Evolutionary conservation across 2,888 invertebrate species (phyloP).

Genomic region (Liodrosophila aerea): DNA sequence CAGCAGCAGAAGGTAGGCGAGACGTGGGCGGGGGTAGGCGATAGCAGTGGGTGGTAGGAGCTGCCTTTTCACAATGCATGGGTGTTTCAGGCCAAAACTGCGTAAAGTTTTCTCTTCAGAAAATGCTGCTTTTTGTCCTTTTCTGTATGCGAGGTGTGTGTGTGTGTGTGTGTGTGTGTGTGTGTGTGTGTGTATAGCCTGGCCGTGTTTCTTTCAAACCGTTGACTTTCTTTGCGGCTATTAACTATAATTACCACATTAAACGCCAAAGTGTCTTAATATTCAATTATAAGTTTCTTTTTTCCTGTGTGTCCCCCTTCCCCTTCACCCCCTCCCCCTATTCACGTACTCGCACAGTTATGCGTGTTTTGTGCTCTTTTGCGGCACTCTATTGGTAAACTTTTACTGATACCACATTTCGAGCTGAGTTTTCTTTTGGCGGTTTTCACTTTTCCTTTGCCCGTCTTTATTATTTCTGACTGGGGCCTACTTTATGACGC

Average conservation of each 20-base stretch:
- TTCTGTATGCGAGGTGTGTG: conserved; percentile 8
- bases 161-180: too few species aligned
- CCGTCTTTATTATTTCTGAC: conserved; percentile 22
- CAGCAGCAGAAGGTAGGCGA: neutral
- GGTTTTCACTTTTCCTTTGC: neutral
- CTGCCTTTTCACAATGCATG: too few species aligned
- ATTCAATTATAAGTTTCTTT: conserved; percentile 75
- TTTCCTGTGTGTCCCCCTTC: neutral
- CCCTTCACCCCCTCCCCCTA: conserved; percentile 16
- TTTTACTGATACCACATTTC: conserved; percentile 42
- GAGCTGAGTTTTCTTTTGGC: conserved; percentile 1
- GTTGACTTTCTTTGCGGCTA: conserved; percentile 68
- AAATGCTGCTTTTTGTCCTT: conserved; percentile 14
- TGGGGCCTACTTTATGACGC: conserved; percentile 43
- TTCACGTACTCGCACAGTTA: conserved; percentile 26
- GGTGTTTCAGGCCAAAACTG: neutral
- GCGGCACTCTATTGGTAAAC: conserved; percentile 58
- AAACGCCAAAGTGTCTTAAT: conserved; percentile 78
- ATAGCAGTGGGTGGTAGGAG: neutral
- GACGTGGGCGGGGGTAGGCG: too few species aligned
- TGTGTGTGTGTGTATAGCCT: conserved; percentile 1
- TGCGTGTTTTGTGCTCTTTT: conserved; percentile 47
- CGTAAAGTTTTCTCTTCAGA: conserved; percentile 37
- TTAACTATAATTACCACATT: conserved; percentile 78
- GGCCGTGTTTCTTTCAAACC: conserved; percentile 44